Percentiles rank a stretch among this genome's conserved stretches.
These are phyloP conservation scores for Sminthurides bifidus DNA, from an alignment of 1,140 invertebrate species.

Conservation along the genomic window DNA sequence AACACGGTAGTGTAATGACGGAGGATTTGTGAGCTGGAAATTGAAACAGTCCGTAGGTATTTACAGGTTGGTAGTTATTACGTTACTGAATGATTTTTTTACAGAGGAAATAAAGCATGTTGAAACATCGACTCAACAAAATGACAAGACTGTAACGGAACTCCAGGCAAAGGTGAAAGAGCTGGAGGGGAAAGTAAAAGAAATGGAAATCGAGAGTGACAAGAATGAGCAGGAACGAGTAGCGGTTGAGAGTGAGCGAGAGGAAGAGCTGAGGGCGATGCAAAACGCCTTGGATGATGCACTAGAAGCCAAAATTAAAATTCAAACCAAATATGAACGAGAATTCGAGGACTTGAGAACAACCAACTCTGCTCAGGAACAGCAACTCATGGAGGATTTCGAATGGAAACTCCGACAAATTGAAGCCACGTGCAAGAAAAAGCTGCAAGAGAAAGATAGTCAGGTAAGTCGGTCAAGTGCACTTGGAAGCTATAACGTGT, in stretches of 20 bases:
- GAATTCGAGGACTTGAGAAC: constrained; percentile 50
- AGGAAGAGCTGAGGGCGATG: constrained; percentile 41
- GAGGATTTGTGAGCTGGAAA: too few species aligned
- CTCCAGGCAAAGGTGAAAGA: constrained; percentile 41
- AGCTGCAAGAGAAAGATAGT: constrained; percentile 44
- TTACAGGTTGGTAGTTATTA: too few species aligned
- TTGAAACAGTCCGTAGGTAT: too few species aligned
- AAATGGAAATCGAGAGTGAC: constrained; percentile 36
- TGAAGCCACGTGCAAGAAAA: constrained; percentile 48
- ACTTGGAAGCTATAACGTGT: not conserved
- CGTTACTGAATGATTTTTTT: constrained; percentile 10
- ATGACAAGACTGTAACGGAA: constrained; percentile 36
- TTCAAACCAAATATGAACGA: constrained; percentile 44
- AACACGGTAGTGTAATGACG: too few species aligned
- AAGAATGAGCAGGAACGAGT: constrained; percentile 36
- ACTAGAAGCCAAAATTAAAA: constrained; percentile 44
- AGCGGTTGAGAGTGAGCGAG: constrained; percentile 37
- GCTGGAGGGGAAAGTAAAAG: constrained; percentile 33
- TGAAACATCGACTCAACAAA: constrained; percentile 33
- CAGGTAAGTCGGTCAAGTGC: constrained; percentile 33
- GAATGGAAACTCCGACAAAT: constrained; percentile 57
- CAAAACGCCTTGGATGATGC: constrained; percentile 48
- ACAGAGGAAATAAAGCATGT: constrained; percentile 32
- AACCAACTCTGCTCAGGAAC: constrained; percentile 45
- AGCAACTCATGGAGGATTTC: constrained; percentile 51